These are phyloP conservation scores for Brachymystax lenok DNA, from an alignment of 2,797 vertebrate genomes.

Conservation along the genomic window DNA sequence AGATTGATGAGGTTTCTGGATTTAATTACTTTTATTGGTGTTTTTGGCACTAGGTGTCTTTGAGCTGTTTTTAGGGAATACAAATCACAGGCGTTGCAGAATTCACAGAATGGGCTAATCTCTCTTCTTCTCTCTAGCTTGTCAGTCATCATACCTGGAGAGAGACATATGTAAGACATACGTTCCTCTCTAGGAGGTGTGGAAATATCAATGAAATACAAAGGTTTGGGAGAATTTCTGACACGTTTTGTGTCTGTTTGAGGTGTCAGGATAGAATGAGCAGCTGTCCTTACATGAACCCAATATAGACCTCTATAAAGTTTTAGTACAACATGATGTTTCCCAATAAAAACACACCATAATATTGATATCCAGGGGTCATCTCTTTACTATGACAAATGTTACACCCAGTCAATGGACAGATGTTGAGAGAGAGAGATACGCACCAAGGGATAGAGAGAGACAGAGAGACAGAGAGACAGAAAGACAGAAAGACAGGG, in stretches of 20 bases:
- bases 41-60: conserved; percentile 61
- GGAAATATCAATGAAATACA: neutral
- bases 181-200: neutral
- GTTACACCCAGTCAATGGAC: neutral
- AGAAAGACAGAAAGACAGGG: neutral
- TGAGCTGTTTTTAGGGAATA: conserved; percentile 43
- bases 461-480: neutral
- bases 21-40: conserved; percentile 76
- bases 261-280: neutral
- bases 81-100: conserved; percentile 49
- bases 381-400: neutral
- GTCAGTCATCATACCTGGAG: conserved; percentile 1
- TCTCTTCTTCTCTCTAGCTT: conserved; percentile 16
- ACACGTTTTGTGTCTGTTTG: neutral
- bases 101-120: conserved; percentile 46
- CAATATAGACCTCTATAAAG: neutral
- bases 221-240: neutral
- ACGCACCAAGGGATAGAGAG: neutral
- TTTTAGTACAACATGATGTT: neutral
- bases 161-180: neutral
- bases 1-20: conserved; percentile 69
- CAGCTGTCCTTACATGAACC: too few species aligned
- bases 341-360: neutral
- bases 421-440: neutral
- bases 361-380: neutral